These are phyloP conservation scores for Ptilorrhoa leucosticta DNA, from an alignment of 2,113 vertebrate species.

Conservation along the genomic window DNA sequence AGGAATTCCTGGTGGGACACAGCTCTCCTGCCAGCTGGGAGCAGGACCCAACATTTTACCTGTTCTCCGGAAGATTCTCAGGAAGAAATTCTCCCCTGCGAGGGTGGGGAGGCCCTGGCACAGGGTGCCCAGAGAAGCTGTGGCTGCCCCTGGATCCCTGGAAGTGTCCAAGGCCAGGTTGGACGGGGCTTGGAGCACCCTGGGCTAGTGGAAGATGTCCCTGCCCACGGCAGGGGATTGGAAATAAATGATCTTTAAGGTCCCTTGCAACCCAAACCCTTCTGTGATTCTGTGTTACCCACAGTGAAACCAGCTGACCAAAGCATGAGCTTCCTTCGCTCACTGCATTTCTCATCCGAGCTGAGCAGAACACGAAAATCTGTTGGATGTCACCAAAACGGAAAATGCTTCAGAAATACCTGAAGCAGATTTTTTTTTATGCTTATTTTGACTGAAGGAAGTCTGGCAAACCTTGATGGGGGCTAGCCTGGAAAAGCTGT, in stretches of 20 bases:
- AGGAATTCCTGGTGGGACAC: neutral
- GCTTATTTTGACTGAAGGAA: neutral
- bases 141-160: neutral
- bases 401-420: neutral
- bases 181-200: fast-evolving
- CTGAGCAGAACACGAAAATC: neutral
- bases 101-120: neutral
- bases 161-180: fast-evolving
- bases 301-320: neutral
- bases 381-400: neutral
- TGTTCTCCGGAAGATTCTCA: neutral
- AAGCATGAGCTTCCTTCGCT: neutral
- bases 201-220: neutral
- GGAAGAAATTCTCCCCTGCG: neutral
- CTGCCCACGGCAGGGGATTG: neutral
- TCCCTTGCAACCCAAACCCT: neutral
- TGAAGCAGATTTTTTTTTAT: neutral
- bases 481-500: neutral
- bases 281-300: neutral
- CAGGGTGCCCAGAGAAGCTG: neutral
- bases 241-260: fast-evolving
- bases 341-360: fast-evolving
- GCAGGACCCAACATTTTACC: neutral
- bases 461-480: neutral
- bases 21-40: neutral